Percentiles rank a stretch among this genome's conserved stretches.
phyloP scores from a whole-genome alignment of 2,797 vertebrate genomes.

The Phrynocephalus forsythii region DNA sequence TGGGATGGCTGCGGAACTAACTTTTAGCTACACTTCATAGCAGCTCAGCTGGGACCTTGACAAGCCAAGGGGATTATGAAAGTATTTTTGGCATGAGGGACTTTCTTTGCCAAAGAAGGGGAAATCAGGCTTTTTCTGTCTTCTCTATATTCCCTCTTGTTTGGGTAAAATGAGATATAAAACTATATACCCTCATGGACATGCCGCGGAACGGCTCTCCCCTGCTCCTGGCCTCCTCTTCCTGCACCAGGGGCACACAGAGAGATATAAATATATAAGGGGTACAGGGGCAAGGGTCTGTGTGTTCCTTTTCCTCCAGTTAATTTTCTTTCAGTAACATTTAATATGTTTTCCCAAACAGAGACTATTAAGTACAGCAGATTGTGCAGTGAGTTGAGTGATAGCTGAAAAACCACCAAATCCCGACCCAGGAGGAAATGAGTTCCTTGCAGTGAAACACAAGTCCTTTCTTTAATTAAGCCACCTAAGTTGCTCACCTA shows the following conservation, averaged over 20 bases:
- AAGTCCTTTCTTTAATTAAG: slow-evolving; percentile 78
- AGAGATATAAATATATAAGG: neutral
- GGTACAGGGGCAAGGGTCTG: slow-evolving; percentile 50
- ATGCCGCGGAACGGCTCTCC: neutral
- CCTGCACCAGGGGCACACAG: neutral
- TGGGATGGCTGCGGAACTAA: neutral
- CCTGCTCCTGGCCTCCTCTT: neutral
- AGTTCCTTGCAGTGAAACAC: slow-evolving; percentile 74
- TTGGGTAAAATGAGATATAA: neutral
- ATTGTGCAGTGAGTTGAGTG: slow-evolving; percentile 62
- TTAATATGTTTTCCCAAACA: slow-evolving; percentile 73
- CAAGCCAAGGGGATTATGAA: neutral
- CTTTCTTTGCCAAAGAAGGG: neutral
- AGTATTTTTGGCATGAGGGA: neutral
- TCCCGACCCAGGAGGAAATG: slow-evolving; percentile 72
- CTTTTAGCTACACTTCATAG: neutral
- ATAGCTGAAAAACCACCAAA: slow-evolving; percentile 74
- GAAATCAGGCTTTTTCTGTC: neutral
- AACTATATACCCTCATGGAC: neutral
- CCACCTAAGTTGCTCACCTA: slow-evolving; percentile 68
- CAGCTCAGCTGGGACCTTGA: neutral
- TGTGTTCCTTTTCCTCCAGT: slow-evolving; percentile 54
- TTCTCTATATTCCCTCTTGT: neutral
- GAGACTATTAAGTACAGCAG: slow-evolving; percentile 73
- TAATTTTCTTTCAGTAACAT: slow-evolving; percentile 71